Base-by-base conservation (phyloP, 2,888 invertebrate genomes). In the Clistopyga incitator region DNA sequence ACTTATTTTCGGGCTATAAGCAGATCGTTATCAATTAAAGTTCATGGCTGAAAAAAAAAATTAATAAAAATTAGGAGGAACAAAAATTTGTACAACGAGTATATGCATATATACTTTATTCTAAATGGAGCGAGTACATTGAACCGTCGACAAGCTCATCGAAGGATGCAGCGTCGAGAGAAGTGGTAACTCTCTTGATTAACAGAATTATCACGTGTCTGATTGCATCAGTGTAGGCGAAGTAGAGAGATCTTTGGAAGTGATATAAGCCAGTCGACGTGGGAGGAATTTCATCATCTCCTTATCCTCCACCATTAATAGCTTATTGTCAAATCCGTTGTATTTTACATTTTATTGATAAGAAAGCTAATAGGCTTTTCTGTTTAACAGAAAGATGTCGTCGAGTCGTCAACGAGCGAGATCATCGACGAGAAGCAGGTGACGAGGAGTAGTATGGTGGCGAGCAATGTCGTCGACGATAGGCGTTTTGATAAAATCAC, bases 341-440 rank as follows among this genome's bases (percentile, higher is more conserved):
- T 20, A 11, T 10, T 23, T 54, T 20, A 25, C 25, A 13, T 25
- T 56, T 56, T 25, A 13, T 25, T 10, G 2, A 54, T 56, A 25
- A 25, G 3, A 25, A 13, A 18, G 6, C 20, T 4, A 52, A 56
- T 56, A 8, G 15, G 15, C 34, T 34, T 34, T 34, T 25, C n/a
- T 67, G 25, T 79, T 72, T 88, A 84, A 25, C 86, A 92, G 92
- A 91, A 89, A 89, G 91, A 92, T 92, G 92, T 92, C 89, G 88
- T 84, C 80, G 85, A 90, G 80, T 89, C 91, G 74, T 90, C 91
- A 84, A 91, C 91, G 88, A 90, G 78, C 67, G 90, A 90, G 77
- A 88, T 91, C 78, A 87, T 90, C 88, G 89, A 88, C 74, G 88
- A 88, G 80, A 90, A 92, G 85, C 91, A 90, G 90, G 88, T 89